phyloP scores from a whole-genome alignment of 1,140 invertebrate species.

The Sinonovacula constricta region DNA sequence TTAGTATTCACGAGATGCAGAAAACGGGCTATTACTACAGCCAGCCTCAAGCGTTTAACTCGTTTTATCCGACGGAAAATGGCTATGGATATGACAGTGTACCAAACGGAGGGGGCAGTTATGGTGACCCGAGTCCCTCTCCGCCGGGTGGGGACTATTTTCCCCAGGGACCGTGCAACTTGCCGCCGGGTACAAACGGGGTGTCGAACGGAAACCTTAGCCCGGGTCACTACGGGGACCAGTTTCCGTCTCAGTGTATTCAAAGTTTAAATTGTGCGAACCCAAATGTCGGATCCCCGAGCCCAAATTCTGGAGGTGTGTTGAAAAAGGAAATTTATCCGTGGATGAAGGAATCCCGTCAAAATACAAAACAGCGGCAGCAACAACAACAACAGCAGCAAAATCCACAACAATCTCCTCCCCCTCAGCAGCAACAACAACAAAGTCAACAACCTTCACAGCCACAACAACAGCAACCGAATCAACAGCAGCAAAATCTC shows the following conservation, averaged over 20 bases:
- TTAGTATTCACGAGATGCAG: slow-evolving; percentile 57
- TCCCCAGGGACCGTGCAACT: slow-evolving; percentile 38
- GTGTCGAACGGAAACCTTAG: slow-evolving; percentile 42
- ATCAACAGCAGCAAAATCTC: slow-evolving; percentile 31
- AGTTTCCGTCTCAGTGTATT: slow-evolving; percentile 20
- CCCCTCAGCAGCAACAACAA: slow-evolving; percentile 5
- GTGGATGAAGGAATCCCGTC: slow-evolving; percentile 60
- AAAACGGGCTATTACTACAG: slow-evolving; percentile 56
- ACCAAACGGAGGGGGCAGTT: slow-evolving; percentile 39
- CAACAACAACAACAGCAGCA: slow-evolving; percentile 27
- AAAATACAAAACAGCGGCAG: slow-evolving; percentile 54
- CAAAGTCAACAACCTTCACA: neutral
- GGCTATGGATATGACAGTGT: slow-evolving; percentile 53
- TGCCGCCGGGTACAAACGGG: slow-evolving; percentile 23
- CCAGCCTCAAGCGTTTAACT: slow-evolving; percentile 42
- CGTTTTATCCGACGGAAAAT: slow-evolving; percentile 51
- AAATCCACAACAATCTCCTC: slow-evolving; percentile 25
- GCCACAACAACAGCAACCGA: neutral
- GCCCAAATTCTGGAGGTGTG: slow-evolving; percentile 10
- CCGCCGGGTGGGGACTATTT: slow-evolving; percentile 46
- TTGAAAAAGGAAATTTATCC: slow-evolving; percentile 60
- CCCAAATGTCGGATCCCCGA: slow-evolving; percentile 20
- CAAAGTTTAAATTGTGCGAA: slow-evolving; percentile 9
- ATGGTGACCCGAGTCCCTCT: slow-evolving; percentile 48
- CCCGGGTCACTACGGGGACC: slow-evolving; percentile 33